A percentile compares a stretch with the other conserved stretches of the same genome.
phyloP scores from a whole-genome alignment of 2,888 invertebrate genomes.

The Drosophila villosipedis region DNA sequence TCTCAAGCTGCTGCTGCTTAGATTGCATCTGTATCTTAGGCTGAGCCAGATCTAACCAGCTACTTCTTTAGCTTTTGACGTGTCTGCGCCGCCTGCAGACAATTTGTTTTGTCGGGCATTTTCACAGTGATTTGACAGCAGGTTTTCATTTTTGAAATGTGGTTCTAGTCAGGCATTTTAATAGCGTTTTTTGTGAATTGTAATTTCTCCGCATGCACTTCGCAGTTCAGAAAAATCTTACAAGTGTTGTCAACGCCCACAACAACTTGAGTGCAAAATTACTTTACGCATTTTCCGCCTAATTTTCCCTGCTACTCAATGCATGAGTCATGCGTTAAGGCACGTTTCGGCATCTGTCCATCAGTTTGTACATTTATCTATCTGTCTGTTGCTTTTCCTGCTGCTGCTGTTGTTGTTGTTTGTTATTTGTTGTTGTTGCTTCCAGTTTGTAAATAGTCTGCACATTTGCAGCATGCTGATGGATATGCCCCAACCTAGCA shows the following conservation, averaged over 20 bases:
- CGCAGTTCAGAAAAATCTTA: constrained; percentile 15
- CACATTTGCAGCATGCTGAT: constrained; percentile 66
- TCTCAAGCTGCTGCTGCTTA: neutral
- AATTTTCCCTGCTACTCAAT: constrained; percentile 54
- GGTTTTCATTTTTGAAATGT: constrained; percentile 6
- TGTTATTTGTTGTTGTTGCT: constrained; percentile 23
- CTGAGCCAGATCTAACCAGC: constrained; percentile 57
- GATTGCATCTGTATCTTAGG: constrained; percentile 8
- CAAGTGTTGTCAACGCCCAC: constrained; percentile 40
- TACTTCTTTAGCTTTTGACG: constrained; percentile 40
- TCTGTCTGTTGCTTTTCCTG: constrained; percentile 15
- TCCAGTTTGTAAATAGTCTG: constrained; percentile 58
- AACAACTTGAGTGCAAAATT: constrained; percentile 9
- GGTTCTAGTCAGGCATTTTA: constrained; percentile 35
- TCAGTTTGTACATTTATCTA: constrained; percentile 35
- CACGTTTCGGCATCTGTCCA: constrained; percentile 66
- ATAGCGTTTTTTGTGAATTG: constrained; percentile 27
- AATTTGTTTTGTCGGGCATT: constrained; percentile 72
- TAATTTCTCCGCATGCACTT: constrained; percentile 34
- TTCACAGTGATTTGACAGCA: constrained; percentile 53
- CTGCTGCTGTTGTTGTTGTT: constrained; percentile 19
- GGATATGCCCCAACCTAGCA: constrained; percentile 60
- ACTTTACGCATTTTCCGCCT: constrained; percentile 21
- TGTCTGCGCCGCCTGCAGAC: constrained; percentile 61
- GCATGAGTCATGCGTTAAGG: constrained; percentile 70